A percentile compares a stretch with the other conserved stretches of the same genome.
phyloP scores from a whole-genome alignment of 2,888 invertebrate genomes.

The Dynastes hyllus region DNA sequence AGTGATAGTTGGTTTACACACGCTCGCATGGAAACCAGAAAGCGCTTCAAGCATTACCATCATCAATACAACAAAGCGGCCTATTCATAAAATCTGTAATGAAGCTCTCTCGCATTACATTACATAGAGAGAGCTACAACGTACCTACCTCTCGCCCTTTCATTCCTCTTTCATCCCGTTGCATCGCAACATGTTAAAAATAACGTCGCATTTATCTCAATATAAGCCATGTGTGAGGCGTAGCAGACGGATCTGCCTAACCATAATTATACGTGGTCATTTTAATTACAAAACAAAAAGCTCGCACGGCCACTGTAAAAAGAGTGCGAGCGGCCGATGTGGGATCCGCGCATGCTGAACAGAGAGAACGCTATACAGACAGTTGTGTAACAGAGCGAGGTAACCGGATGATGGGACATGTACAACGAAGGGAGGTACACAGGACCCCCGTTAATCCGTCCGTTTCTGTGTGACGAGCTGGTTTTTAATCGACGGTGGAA shows the following conservation, averaged over 20 bases:
- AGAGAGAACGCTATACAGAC: neutral
- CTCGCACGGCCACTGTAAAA: constrained; percentile 58
- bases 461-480: constrained; percentile 59
- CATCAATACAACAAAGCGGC: constrained; percentile 34
- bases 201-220: constrained; percentile 61
- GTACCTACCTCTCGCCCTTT: constrained; percentile 20
- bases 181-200: constrained; percentile 56
- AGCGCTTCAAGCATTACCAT: neutral
- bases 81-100: constrained; percentile 48
- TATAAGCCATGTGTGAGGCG: constrained; percentile 59
- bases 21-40: neutral
- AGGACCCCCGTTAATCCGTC: constrained; percentile 60
- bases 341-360: constrained; percentile 41
- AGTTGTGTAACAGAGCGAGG: constrained; percentile 47
- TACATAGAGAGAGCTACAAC: constrained; percentile 9
- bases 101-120: constrained; percentile 38
- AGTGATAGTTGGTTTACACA: constrained; percentile 11
- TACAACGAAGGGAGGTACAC: constrained; percentile 26
- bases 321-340: constrained; percentile 46
- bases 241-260: constrained; percentile 58
- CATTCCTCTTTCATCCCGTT: neutral
- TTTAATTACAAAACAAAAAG: constrained; percentile 65
- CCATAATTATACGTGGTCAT: constrained; percentile 65
- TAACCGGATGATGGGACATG: constrained; percentile 22
- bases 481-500: constrained; percentile 64